A percentile compares a stretch with the other conserved stretches of the same genome.
These are phyloP conservation scores for Channa maculata DNA, from an alignment of 2,113 vertebrate species.

Conservation along the genomic window DNA sequence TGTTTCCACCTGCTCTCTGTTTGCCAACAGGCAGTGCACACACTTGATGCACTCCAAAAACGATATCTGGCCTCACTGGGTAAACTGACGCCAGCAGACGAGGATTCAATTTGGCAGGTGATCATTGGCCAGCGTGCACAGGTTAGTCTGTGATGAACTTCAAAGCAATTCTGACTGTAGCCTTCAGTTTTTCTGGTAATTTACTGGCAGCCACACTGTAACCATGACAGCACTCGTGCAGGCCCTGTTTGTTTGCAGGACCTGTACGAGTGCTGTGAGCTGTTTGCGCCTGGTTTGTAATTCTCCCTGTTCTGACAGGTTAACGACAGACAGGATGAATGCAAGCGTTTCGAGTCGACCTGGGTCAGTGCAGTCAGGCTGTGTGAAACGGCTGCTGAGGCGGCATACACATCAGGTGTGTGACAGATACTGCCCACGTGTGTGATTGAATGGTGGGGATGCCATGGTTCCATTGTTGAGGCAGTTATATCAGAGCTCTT, in stretches of 20 bases:
- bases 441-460: background rate
- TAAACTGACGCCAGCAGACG: constrained; percentile 75
- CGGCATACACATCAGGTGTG: constrained; percentile 81
- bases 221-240: constrained; percentile 3
- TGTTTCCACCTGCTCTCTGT: constrained; percentile 1
- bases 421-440: background rate
- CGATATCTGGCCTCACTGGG: constrained; percentile 78
- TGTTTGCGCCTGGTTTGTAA: background rate
- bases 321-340: constrained; percentile 73
- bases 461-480: constrained; percentile 5
- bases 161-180: background rate
- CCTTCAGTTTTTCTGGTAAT: background rate
- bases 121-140: constrained; percentile 82
- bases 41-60: constrained; percentile 81
- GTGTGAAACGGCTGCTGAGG: constrained; percentile 80
- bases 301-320: constrained; percentile 65
- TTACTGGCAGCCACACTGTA: background rate
- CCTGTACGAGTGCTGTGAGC: background rate
- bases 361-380: constrained; percentile 79
- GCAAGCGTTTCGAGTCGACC: constrained; percentile 76
- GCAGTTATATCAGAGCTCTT: constrained; percentile 20
- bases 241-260: no score
- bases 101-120: constrained; percentile 84
- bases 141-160: constrained; percentile 60
- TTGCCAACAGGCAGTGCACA: constrained; percentile 80